phyloP scores from a whole-genome alignment of 2,888 invertebrate species.

The Sarcophaga caerulescens region DNA sequence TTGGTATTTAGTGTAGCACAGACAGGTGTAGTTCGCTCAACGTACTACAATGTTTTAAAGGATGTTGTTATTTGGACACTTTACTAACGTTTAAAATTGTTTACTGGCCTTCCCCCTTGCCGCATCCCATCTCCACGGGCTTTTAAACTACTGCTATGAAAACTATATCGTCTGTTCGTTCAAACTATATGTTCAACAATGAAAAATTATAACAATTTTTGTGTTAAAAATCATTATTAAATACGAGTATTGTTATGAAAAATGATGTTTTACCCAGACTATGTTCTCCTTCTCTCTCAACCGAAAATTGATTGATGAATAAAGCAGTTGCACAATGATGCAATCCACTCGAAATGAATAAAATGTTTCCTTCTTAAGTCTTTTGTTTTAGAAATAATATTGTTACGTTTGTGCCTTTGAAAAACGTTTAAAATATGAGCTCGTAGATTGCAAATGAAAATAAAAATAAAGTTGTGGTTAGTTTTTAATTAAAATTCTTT shows the following conservation, averaged over 20 bases:
- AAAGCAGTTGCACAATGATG: conserved; percentile 30
- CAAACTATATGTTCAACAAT: conserved; percentile 42
- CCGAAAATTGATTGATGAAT: conserved; percentile 14
- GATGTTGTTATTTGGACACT: conserved; percentile 34
- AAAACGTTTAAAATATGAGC: too few relatives aligned
- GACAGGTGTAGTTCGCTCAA: conserved; percentile 53
- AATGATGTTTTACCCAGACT: conserved; percentile 39
- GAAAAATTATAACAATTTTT: conserved; percentile 67
- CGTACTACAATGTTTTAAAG: conserved; percentile 18
- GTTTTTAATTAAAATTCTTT: too few relatives aligned
- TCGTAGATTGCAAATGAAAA: too few relatives aligned
- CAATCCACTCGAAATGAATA: background rate
- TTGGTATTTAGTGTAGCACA: conserved; percentile 3
- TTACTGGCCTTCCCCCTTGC: background rate
- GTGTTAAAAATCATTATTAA: conserved; percentile 62
- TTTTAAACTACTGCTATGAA: conserved; percentile 29
- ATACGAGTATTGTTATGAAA: conserved; percentile 51
- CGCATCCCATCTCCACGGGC: background rate
- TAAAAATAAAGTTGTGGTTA: too few relatives aligned
- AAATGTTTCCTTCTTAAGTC: too few relatives aligned
- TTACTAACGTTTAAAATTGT: conserved; percentile 13
- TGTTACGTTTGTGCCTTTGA: too few relatives aligned
- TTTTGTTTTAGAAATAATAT: too few relatives aligned
- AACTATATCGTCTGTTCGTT: too few relatives aligned
- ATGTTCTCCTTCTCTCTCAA: conserved; percentile 35